Conservation (phyloP, 1,140 invertebrate species). For the Drosophila sp. region DNA sequence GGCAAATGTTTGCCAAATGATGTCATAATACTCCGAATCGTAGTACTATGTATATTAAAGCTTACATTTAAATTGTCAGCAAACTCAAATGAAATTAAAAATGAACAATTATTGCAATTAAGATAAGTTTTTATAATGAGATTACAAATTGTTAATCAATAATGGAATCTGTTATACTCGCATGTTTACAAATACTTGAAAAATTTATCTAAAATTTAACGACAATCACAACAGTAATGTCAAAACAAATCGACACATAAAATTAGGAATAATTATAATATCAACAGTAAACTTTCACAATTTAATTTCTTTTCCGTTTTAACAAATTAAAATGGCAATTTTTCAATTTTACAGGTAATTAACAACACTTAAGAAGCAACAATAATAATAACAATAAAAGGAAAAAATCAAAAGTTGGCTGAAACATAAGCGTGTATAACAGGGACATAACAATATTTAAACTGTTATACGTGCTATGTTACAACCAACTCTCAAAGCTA, state of each 20-base stretch:
- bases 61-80: constrained; percentile 26
- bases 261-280: constrained; percentile 1
- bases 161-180: constrained; percentile 30
- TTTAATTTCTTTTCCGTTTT: not conserved
- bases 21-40: constrained; percentile 8
- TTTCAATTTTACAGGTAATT: constrained; percentile 26
- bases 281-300: not conserved
- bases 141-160: constrained; percentile 9
- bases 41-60: not conserved
- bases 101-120: constrained; percentile 2
- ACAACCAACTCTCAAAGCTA: constrained; percentile 51
- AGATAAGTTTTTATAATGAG: constrained; percentile 3
- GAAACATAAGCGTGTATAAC: constrained; percentile 17
- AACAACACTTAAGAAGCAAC: constrained; percentile 38
- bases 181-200: constrained; percentile 31
- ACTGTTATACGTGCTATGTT: constrained; percentile 19
- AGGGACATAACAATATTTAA: constrained; percentile 21
- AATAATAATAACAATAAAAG: constrained; percentile 21
- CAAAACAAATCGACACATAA: constrained; percentile 33
- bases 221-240: constrained; percentile 64
- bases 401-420: constrained; percentile 5
- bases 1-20: constrained; percentile 31
- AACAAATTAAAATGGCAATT: constrained; percentile 9
- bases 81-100: constrained; percentile 18
- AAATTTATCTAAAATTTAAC: constrained; percentile 47